Evolutionary conservation across 2,113 vertebrate genomes (phyloP).

Genomic region (Malurus melanocephalus): DNA sequence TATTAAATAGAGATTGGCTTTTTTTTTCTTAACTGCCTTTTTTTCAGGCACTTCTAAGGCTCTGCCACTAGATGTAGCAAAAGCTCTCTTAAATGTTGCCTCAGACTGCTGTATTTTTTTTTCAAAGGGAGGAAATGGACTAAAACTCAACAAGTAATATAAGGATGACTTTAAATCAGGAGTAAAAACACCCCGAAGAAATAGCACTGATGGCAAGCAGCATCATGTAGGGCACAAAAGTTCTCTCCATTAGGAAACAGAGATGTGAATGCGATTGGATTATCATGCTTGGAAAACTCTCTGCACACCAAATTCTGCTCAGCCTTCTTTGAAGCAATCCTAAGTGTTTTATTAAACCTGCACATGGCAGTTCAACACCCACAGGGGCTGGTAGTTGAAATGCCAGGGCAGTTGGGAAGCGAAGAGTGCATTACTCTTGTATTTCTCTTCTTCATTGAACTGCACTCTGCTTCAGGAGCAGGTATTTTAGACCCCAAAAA

Average conservation of each 20-base stretch:
- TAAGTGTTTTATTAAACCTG: background rate
- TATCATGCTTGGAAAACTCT: background rate
- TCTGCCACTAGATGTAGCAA: conserved; percentile 62
- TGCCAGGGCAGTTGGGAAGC: fast-evolving
- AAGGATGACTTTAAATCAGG: background rate
- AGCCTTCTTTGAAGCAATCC: background rate
- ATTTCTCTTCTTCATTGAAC: background rate
- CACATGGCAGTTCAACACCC: background rate
- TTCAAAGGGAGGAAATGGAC: background rate
- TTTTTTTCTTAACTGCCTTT: background rate
- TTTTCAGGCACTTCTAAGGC: background rate
- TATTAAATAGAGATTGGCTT: background rate
- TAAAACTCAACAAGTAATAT: background rate
- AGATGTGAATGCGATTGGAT: background rate
- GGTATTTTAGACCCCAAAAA: background rate
- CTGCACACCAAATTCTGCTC: background rate
- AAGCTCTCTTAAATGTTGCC: conserved; percentile 23
- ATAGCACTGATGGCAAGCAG: background rate
- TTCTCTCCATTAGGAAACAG: background rate
- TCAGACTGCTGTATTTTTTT: background rate
- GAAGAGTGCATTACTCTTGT: background rate
- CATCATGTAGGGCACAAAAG: background rate
- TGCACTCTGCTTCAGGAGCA: background rate
- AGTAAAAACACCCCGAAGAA: background rate
- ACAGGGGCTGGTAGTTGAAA: background rate